Evolutionary conservation across 2,797 vertebrate species (phyloP).

Genomic region (Gorsachius magnificus): DNA sequence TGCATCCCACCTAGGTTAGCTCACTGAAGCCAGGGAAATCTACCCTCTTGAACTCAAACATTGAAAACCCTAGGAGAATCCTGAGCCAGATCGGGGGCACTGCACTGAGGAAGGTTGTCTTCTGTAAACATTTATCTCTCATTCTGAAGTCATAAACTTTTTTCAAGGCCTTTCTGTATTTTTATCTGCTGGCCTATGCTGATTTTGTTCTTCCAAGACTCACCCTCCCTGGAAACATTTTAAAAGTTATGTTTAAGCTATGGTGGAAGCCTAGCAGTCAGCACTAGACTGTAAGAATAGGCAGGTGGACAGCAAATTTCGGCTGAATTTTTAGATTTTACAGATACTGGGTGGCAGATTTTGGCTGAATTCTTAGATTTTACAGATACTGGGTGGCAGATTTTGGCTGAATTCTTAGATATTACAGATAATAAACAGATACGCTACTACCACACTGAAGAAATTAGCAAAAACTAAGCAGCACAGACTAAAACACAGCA

Average conservation of each 20-base stretch:
- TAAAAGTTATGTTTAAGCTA: background rate
- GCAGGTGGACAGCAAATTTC: background rate
- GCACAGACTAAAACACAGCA: background rate
- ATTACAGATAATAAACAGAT: background rate
- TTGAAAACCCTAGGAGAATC: background rate
- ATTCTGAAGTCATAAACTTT: background rate
- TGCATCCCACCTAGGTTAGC: background rate
- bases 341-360: background rate
- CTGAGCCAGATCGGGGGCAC: background rate
- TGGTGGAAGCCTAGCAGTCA: background rate
- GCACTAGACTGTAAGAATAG: background rate
- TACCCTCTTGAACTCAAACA: background rate
- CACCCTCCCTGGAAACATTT: background rate
- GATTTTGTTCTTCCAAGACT: background rate
- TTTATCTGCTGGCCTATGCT: background rate
- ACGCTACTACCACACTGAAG: background rate
- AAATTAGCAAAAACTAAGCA: background rate
- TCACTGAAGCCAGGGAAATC: background rate
- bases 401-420: background rate
- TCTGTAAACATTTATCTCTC: background rate
- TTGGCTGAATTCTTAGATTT: background rate
- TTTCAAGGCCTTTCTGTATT: background rate
- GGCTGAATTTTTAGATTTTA: background rate
- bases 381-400: background rate
- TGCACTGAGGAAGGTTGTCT: background rate